Evolutionary conservation across 2,888 invertebrate genomes (phyloP), one percentile per base, ranked within the genome.

Genomic region (Sabatieria punctata): DNA sequence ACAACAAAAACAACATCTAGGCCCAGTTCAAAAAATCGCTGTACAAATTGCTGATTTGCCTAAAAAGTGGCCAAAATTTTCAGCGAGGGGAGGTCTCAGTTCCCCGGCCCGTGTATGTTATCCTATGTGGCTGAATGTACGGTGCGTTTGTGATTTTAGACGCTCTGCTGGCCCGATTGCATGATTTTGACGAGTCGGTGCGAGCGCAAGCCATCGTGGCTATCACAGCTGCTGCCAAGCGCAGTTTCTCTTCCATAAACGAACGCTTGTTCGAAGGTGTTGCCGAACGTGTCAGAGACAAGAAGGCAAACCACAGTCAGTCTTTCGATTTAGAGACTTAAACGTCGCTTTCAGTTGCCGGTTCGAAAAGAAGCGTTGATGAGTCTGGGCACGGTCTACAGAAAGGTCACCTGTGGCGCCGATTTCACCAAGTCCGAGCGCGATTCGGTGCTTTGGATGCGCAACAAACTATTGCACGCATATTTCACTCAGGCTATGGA

Each of bases 291-390:
- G n/a, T n/a, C n/a, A n/a, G n/a, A n/a, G n/a, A n/a, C n/a, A n/a
- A n/a, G n/a, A n/a, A n/a, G n/a, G n/a, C n/a, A n/a, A n/a, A n/a
- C n/a, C n/a, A n/a, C n/a, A n/a, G n/a, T n/a, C n/a, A n/a, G n/a
- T n/a, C n/a, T n/a, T n/a, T 15, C 1, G 18, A 24, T 50, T 13
- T 11, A 4, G 25, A n/a, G 15, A 30, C 42, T 41, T 15, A 2
- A 22, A 33, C n/a, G 26, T 27, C 38, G 22, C 25, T 15, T 46
- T 24, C 57, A 76, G 75, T 91, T 88, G 65, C 91, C 91, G 73
- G 93, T 93, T 47, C 76, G 93, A 36, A 84, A 80, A 65, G 93
- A 93, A 69, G 93, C 93, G 0, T 82, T 93, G 79, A 78, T 84
- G 15, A 93, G 93, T 0, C 68, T 93, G 45, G 91, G 89, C 0